A percentile compares a stretch with the other conserved stretches of the same genome.
These are phyloP conservation scores for Agonum fuliginosum DNA, from an alignment of 2,888 invertebrate genomes.

Conservation along the genomic window DNA sequence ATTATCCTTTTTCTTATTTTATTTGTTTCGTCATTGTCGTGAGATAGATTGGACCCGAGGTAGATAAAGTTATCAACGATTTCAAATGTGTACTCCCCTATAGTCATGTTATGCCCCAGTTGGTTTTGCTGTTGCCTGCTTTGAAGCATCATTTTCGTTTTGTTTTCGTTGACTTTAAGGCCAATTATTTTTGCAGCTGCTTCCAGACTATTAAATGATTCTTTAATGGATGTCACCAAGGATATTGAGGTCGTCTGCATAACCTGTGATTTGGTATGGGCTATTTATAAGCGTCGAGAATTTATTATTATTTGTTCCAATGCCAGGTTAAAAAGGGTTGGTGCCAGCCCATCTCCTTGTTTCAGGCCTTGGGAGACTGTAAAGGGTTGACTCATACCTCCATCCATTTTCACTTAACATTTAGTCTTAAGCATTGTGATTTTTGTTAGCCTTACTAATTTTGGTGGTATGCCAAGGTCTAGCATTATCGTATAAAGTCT, in stretches of 20 bases:
- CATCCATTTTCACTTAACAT: conserved; percentile 5
- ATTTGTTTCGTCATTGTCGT: not conserved
- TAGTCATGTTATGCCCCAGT: not conserved
- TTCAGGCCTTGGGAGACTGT: not conserved
- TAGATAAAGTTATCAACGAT: not conserved
- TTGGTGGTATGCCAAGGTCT: conserved; percentile 1
- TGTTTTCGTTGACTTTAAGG: not conserved
- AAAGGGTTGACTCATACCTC: not conserved
- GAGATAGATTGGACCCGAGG: not conserved
- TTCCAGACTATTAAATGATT: not conserved
- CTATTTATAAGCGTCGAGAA: not conserved
- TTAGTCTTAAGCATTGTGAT: not conserved
- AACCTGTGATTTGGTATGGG: not conserved
- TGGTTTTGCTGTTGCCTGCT: not conserved
- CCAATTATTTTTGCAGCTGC: not conserved
- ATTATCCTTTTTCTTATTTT: not conserved
- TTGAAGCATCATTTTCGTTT: not conserved
- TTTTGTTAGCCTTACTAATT: not conserved
- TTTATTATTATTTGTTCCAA: not conserved
- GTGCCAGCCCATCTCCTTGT: conserved; percentile 11
- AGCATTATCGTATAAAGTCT: conserved; percentile 1
- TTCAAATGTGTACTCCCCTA: not conserved
- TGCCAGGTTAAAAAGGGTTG: conserved; percentile 19
- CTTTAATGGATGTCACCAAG: not conserved
- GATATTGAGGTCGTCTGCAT: not conserved